Conservation (phyloP, 1,140 invertebrate species). For the Tigriopus japonicus region DNA sequence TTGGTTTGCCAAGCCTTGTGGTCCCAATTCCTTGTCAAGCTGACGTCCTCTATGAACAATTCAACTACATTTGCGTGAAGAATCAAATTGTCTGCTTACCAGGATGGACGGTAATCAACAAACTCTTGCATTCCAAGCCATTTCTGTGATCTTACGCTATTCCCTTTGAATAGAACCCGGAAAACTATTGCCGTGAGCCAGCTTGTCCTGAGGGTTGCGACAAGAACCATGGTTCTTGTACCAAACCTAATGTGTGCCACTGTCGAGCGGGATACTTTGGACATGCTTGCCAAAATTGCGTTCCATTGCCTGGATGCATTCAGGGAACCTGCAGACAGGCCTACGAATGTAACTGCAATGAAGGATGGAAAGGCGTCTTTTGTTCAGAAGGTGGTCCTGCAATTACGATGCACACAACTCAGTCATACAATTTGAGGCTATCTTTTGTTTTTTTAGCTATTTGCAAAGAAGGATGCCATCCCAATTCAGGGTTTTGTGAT, state of each 20-base stretch:
- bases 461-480: neutral
- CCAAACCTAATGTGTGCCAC: constrained; percentile 23
- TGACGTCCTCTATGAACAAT: neutral
- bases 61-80: neutral
- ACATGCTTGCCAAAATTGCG: constrained; percentile 53
- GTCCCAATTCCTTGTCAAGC: neutral
- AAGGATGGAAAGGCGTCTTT: constrained; percentile 35
- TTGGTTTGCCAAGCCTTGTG: no score
- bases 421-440: no score
- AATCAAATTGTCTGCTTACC: neutral
- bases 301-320: constrained; percentile 33
- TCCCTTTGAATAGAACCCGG: neutral
- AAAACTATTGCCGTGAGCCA: neutral
- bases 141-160: neutral
- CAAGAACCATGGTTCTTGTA: neutral
- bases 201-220: neutral
- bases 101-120: neutral
- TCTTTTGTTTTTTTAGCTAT: no score
- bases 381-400: constrained; percentile 65
- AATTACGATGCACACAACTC: no score
- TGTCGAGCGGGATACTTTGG: constrained; percentile 66
- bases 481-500: neutral
- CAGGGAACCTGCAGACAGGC: constrained; percentile 24
- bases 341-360: constrained; percentile 23
- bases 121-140: neutral